Percentiles rank a stretch among this genome's conserved stretches.
Evolutionary conservation across 2,113 vertebrate genomes (phyloP).

Genomic region (Neogale vison): DNA sequence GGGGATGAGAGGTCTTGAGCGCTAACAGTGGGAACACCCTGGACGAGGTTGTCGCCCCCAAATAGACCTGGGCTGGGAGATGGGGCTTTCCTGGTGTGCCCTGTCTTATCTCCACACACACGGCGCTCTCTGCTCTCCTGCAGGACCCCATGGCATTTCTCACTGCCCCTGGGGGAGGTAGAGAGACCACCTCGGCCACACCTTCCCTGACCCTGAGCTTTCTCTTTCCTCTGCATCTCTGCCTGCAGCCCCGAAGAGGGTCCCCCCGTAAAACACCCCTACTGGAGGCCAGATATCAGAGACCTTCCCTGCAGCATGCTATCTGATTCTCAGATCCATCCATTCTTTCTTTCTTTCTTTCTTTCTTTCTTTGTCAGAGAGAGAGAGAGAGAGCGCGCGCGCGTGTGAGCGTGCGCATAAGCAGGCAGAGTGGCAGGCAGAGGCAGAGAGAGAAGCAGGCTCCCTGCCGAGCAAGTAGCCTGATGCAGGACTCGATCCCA

Average conservation of each 20-base stretch:
- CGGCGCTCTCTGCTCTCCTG: not conserved
- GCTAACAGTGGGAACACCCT: accelerated
- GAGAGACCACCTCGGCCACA: accelerated
- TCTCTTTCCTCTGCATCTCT: not conserved
- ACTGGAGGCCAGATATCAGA: not conserved
- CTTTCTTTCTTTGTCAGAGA: no score
- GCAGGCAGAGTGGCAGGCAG: no score
- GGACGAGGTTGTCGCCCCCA: not conserved
- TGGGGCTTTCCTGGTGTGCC: accelerated
- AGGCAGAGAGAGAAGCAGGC: no score
- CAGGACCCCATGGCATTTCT: not conserved
- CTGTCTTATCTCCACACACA: accelerated
- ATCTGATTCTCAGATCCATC: accelerated
- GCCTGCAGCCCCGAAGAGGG: not conserved
- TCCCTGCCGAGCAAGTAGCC: no score
- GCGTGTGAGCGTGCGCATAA: accelerated
- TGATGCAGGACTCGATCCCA: no score
- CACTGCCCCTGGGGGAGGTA: accelerated
- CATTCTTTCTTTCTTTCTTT: not conserved
- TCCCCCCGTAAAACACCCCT: not conserved
- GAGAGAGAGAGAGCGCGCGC: no score
- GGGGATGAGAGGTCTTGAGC: not conserved
- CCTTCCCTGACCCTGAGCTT: not conserved
- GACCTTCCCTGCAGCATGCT: not conserved
- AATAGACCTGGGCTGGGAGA: not conserved